A percentile compares a stretch with the other conserved stretches of the same genome.
Conservation (phyloP, 2,797 vertebrate species). For the Podarcis siculus region DNA sequence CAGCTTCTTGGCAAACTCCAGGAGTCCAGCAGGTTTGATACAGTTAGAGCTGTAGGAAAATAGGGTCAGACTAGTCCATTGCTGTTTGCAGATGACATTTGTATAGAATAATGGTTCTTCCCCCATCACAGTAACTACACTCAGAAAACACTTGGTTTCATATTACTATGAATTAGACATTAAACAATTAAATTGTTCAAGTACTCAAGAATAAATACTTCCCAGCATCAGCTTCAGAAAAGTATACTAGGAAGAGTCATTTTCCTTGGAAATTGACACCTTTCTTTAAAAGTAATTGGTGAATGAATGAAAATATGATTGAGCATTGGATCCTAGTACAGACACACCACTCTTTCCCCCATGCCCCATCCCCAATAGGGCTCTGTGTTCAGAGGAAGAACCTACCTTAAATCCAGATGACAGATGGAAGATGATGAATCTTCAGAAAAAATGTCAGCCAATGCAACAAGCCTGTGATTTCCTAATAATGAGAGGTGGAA, state of each 20-base stretch:
- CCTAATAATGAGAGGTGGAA: conserved; percentile 51
- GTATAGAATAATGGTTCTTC: background rate
- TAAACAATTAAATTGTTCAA: background rate
- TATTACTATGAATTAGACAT: too few relatives aligned
- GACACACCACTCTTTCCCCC: background rate
- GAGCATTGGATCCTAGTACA: background rate
- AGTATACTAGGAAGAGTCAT: background rate
- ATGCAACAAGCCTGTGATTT: conserved; percentile 79
- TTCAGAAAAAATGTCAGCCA: conserved; percentile 89
- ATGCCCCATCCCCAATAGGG: background rate
- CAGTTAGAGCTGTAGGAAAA: conserved; percentile 87
- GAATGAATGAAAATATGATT: background rate
- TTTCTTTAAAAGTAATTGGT: background rate
- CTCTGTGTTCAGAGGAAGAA: background rate
- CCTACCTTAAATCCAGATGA: conserved; percentile 88
- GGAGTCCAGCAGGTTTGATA: conserved; percentile 88
- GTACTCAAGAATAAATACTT: background rate
- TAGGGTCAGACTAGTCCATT: background rate
- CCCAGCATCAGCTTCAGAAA: background rate
- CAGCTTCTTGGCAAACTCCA: conserved; percentile 84
- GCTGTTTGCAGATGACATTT: background rate
- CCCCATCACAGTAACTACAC: background rate
- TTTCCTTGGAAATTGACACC: background rate
- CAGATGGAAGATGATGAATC: conserved; percentile 82
- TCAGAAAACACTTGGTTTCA: background rate